A percentile compares a stretch with the other conserved stretches of the same genome.
phyloP scores from a whole-genome alignment of 2,113 vertebrate genomes.

The Marmota monax region DNA sequence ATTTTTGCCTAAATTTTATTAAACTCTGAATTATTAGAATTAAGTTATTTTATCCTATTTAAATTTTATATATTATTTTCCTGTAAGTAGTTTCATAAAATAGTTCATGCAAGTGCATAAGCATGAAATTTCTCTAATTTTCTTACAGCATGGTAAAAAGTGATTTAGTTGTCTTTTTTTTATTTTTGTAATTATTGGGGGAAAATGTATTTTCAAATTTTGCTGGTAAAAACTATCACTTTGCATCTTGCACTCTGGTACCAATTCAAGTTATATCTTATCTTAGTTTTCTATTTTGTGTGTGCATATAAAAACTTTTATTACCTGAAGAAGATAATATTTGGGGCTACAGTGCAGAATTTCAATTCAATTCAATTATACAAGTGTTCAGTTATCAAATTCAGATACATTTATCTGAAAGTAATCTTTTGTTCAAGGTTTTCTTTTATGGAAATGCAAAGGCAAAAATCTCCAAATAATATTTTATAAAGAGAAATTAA shows the following conservation, averaged over 20 bases:
- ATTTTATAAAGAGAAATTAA: background rate
- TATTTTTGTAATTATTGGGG: background rate
- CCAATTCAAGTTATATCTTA: background rate
- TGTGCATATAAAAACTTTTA: background rate
- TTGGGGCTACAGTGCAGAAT: background rate
- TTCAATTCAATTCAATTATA: background rate
- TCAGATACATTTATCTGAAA: background rate
- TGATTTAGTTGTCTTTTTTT: background rate
- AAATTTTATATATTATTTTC: background rate
- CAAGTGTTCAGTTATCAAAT: background rate
- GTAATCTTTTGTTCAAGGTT: background rate
- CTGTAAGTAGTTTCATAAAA: background rate
- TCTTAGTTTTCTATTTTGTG: background rate
- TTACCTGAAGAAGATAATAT: background rate
- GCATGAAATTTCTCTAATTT: background rate
- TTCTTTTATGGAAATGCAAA: background rate
- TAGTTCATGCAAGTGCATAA: background rate
- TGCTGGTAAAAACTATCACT: background rate
- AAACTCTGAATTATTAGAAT: background rate
- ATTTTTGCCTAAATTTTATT: background rate
- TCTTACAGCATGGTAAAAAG: background rate
- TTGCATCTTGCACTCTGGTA: background rate
- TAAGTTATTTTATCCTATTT: background rate
- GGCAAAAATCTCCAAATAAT: background rate
- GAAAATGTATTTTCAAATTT: background rate